Evolutionary conservation across 2,888 invertebrate species (phyloP).

Genomic region (Dioctria linearis): DNA sequence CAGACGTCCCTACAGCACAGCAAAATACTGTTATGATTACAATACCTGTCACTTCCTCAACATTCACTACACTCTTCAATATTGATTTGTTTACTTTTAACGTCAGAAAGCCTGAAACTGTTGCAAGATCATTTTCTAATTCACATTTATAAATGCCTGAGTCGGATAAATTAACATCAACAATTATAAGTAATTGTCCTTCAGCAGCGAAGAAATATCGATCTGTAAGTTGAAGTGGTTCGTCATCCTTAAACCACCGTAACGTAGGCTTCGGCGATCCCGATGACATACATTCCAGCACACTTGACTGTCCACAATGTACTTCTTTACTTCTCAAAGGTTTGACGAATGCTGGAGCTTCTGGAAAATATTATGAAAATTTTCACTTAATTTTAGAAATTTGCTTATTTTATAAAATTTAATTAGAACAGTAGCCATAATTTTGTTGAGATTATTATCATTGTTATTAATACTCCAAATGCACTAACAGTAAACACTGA

Average conservation of each 20-base stretch:
- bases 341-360: constrained; percentile 89
- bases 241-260: constrained; percentile 89
- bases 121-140: constrained; percentile 88
- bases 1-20: constrained; percentile 91
- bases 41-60: constrained; percentile 87
- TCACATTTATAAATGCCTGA: constrained; percentile 92
- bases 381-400: too few species aligned
- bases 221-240: constrained; percentile 80
- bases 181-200: constrained; percentile 89
- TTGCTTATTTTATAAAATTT: too few species aligned
- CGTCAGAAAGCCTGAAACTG: constrained; percentile 80
- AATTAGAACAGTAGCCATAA: constrained; percentile 20
- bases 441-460: neutral
- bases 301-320: constrained; percentile 85
- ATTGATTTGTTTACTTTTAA: constrained; percentile 73
- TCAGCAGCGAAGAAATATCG: constrained; percentile 90
- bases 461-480: too few species aligned
- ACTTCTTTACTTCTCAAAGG: constrained; percentile 90
- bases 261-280: constrained; percentile 88
- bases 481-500: too few species aligned
- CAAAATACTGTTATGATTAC: constrained; percentile 92
- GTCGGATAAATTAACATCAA: constrained; percentile 83
- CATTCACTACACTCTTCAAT: constrained; percentile 71
- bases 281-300: constrained; percentile 89
- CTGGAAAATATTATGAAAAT: constrained; percentile 69